phyloP scores from a whole-genome alignment of 2,888 invertebrate genomes.

The Drosophila putrida region DNA sequence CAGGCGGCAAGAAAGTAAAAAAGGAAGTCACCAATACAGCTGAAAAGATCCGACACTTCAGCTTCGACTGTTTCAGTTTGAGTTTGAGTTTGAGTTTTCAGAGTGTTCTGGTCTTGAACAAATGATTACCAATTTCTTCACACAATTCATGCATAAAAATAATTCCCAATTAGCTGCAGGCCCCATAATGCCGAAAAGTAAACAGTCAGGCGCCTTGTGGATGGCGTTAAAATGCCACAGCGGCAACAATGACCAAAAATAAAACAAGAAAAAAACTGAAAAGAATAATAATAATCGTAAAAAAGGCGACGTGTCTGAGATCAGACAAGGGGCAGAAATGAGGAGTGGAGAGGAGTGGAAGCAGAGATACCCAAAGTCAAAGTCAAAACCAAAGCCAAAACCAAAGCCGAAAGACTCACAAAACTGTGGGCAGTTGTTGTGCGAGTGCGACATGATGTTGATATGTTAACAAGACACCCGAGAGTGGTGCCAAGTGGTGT shows the following conservation, averaged over 20 bases:
- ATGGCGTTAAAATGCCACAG: slow-evolving; percentile 73
- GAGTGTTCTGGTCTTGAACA: slow-evolving; percentile 43
- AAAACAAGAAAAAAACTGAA: slow-evolving; percentile 29
- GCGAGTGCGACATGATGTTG: slow-evolving; percentile 82
- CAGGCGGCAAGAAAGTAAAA: slow-evolving; percentile 11
- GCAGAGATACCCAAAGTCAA: slow-evolving; percentile 27
- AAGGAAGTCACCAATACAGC: slow-evolving; percentile 12
- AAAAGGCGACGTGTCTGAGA: slow-evolving; percentile 55
- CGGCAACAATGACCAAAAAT: slow-evolving; percentile 33
- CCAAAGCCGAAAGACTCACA: slow-evolving; percentile 4
- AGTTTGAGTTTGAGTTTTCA: not conserved
- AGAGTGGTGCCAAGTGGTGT: slow-evolving; percentile 81
- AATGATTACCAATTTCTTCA: slow-evolving; percentile 80
- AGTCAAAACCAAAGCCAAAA: slow-evolving; percentile 11
- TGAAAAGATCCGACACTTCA: not conserved
- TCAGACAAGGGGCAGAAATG: not conserved
- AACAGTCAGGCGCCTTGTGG: slow-evolving; percentile 72
- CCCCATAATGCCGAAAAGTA: slow-evolving; percentile 66
- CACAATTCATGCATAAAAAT: slow-evolving; percentile 81
- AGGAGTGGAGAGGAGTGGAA: slow-evolving; percentile 19
- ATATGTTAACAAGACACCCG: slow-evolving; percentile 82
- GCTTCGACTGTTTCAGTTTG: too few relatives aligned
- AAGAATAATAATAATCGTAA: slow-evolving; percentile 75
- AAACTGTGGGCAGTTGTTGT: slow-evolving; percentile 59
- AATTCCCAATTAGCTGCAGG: slow-evolving; percentile 77